A percentile compares a stretch with the other conserved stretches of the same genome.
phyloP scores from a whole-genome alignment of 2,797 vertebrate species.

The Epinephelus malabaricus region DNA sequence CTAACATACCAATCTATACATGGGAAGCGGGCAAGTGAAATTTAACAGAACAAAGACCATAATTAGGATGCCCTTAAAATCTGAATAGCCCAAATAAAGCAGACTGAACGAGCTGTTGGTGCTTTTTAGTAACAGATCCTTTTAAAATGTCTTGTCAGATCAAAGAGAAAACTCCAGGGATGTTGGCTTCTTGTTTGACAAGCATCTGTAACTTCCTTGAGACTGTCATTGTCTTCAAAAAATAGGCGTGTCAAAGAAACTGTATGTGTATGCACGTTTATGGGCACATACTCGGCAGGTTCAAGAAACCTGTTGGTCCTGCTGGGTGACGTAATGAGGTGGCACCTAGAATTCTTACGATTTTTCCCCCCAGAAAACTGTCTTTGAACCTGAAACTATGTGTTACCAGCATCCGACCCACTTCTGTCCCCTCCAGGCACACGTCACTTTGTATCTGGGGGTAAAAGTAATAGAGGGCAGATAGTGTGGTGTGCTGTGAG shows the following conservation, averaged over 20 bases:
- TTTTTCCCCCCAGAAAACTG: constrained; percentile 34
- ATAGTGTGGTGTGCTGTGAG: neutral
- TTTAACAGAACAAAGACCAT: neutral
- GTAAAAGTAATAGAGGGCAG: neutral
- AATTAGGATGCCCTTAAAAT: neutral
- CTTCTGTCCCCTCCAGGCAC: constrained; percentile 1
- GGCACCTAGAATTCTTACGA: constrained; percentile 49
- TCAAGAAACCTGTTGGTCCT: constrained; percentile 76
- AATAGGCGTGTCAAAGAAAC: constrained; percentile 52
- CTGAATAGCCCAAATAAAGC: neutral
- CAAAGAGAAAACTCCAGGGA: neutral
- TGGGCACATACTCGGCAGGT: constrained; percentile 35
- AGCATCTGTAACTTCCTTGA: constrained; percentile 13
- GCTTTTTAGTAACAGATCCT: constrained; percentile 38
- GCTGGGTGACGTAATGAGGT: constrained; percentile 43
- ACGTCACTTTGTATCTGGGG: constrained; percentile 7
- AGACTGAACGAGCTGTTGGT: constrained; percentile 1
- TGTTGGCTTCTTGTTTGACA: constrained; percentile 46
- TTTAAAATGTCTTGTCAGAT: constrained; percentile 5
- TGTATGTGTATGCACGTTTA: constrained; percentile 8
- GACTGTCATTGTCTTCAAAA: constrained; percentile 39
- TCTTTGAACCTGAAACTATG: neutral
- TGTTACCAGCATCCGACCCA: neutral
- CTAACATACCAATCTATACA: constrained; percentile 20
- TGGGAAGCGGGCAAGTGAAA: neutral